Evolutionary conservation across 2,797 vertebrate species (phyloP).

Genomic region (Picus viridis): DNA sequence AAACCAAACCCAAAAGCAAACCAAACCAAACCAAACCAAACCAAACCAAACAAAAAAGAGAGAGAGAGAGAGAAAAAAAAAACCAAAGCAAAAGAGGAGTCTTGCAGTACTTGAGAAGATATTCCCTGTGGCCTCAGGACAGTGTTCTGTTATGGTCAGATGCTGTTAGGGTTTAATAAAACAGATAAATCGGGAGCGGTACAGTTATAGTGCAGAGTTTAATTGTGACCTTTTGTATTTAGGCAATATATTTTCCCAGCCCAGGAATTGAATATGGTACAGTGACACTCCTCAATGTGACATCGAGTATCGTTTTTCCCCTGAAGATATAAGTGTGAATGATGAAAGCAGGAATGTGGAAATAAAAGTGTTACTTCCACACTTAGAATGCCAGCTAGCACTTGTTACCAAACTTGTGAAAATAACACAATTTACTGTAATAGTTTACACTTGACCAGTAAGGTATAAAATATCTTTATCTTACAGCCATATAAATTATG

Average conservation of each 20-base stretch:
- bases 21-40: background rate
- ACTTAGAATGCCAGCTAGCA: slow-evolving; percentile 47
- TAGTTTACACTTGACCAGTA: slow-evolving; percentile 58
- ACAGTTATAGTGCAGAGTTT: background rate
- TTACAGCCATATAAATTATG: slow-evolving; percentile 16
- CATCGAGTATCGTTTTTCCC: slow-evolving; percentile 9
- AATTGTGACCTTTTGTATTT: slow-evolving; percentile 42
- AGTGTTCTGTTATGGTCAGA: background rate
- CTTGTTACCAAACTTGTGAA: slow-evolving; percentile 61
- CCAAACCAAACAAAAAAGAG: background rate
- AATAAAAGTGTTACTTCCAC: slow-evolving; percentile 65
- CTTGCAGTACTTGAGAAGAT: background rate
- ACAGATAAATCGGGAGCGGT: background rate
- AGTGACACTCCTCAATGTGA: slow-evolving; percentile 50
- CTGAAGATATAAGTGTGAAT: slow-evolving; percentile 65
- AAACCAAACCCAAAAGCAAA: too few relatives aligned
- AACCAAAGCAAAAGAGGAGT: slow-evolving; percentile 1
- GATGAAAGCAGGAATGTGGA: slow-evolving; percentile 67
- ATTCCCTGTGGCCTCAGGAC: slow-evolving; percentile 30
- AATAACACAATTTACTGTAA: slow-evolving; percentile 56
- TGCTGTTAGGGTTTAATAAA: slow-evolving; percentile 24
- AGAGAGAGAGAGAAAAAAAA: background rate
- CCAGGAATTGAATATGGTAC: slow-evolving; percentile 34
- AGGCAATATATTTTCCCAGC: slow-evolving; percentile 14
- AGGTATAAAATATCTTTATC: slow-evolving; percentile 57